Evolutionary conservation across 37 sponge, comb jelly and placozoan species (phyloP), one percentile per base, ranked within the genome.

Genomic region (Halisarca cf. caerulea): DNA sequence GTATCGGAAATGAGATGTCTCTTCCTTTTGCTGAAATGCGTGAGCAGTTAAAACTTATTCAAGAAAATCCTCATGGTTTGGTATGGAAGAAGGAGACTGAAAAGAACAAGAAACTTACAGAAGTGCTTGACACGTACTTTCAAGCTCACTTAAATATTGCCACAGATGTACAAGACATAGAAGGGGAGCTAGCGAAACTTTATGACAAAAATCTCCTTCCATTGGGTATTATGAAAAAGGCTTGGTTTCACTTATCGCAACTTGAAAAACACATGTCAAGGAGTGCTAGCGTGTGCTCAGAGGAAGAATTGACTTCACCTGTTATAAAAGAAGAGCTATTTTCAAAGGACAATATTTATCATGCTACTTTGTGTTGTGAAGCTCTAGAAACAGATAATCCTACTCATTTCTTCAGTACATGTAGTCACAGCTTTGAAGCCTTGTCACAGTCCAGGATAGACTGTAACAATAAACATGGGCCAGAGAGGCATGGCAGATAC

Each of bases 321-420:
- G 11, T 24, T 17, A 38, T 40, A 6, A 43, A 9, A 24, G 77
- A 74, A 74, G 6, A 21, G 15, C 77, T 74, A 2, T 74, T 74
- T 24, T 42, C 77, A 20, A 74, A 74, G 25, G 77, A 74, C 18
- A 74, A 74, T 23, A 41, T 74, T 18, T 74, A 74, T 25, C 77
- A 74, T 74, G 42, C 77, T n/a, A 20, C 41, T 21, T 2, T 74
- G 21, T 74, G 77, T 44, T 74, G 77, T 41, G 25, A 41, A 38
- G 77, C 77, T 9, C 77, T 74, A 24, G 77, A 74, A 9, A 0
- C 2, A 21, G 0, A 37, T 18, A 17, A 37, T 68, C 34, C 69
- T 3, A 1, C 17, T 24, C 32, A 68, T 32, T 27, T 32, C 33
- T 30, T 68, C 69, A 32, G 4, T 24, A 30, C 35, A 18, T 17